Conservation (phyloP, 2,888 invertebrate genomes). For the Catocala nupta region DNA sequence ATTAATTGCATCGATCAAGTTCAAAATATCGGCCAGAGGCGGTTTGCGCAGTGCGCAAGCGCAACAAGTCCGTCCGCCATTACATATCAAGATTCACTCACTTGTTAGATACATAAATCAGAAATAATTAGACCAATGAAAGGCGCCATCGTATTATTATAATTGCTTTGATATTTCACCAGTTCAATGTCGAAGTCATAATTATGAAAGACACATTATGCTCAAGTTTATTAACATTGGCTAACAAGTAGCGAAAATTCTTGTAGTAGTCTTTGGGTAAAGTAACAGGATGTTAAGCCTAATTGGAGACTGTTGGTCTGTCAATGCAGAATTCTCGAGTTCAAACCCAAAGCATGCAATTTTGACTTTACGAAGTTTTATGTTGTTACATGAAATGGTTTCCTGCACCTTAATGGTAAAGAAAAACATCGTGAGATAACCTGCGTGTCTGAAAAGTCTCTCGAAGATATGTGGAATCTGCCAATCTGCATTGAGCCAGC, state of each 20-base stretch:
- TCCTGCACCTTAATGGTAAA: too few relatives aligned
- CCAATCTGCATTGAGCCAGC: too few relatives aligned
- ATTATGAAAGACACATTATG: slow-evolving; percentile 3
- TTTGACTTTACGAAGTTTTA: too few relatives aligned
- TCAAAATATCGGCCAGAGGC: background rate
- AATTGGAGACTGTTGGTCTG: too few relatives aligned
- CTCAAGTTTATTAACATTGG: background rate
- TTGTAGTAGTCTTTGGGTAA: too few relatives aligned
- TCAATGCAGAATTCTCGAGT: too few relatives aligned
- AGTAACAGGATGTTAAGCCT: too few relatives aligned
- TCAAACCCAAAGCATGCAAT: too few relatives aligned
- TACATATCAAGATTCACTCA: slow-evolving; percentile 1
- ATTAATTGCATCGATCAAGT: background rate
- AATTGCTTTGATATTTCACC: slow-evolving; percentile 37
- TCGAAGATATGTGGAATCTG: too few relatives aligned
- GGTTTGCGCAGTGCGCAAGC: background rate
- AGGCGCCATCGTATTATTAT: slow-evolving; percentile 28
- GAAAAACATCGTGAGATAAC: too few relatives aligned
- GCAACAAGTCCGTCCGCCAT: background rate
- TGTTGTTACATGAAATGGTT: too few relatives aligned
- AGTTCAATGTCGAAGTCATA: slow-evolving; percentile 24
- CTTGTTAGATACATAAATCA: slow-evolving; percentile 1
- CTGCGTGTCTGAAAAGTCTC: too few relatives aligned
- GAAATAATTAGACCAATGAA: slow-evolving; percentile 9
- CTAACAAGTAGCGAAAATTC: background rate